A percentile compares a stretch with the other conserved stretches of the same genome.
phyloP scores from a whole-genome alignment of 2,888 invertebrate species.

The Heliconius hortense region DNA sequence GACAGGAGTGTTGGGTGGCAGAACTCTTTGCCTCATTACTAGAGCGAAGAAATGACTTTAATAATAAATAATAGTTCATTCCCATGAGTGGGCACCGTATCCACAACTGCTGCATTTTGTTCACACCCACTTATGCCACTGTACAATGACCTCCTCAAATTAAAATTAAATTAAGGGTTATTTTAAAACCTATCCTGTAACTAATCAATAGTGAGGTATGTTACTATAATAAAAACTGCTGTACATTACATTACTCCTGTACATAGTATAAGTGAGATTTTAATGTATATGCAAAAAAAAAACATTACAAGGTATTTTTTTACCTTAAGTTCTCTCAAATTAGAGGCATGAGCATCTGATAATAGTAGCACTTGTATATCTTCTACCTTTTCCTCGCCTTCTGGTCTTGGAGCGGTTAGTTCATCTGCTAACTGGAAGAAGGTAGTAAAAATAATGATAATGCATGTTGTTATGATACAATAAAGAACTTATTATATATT shows the following conservation, averaged over 20 bases:
- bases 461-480: neutral
- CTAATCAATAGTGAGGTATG: neutral
- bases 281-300: neutral
- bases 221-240: neutral
- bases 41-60: too few species aligned
- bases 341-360: conserved; percentile 91
- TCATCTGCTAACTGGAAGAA: conserved; percentile 90
- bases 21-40: too few species aligned
- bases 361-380: conserved; percentile 95
- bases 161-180: neutral
- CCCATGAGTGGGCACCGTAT: too few species aligned
- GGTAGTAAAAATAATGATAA: neutral
- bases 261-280: too few species aligned
- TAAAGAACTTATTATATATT: neutral
- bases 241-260: neutral
- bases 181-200: neutral
- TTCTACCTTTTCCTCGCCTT: conserved; percentile 93
- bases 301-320: neutral
- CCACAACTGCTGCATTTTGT: too few species aligned
- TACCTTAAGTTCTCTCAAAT: conserved; percentile 93
- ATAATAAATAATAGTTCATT: too few species aligned
- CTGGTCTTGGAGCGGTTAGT: conserved; percentile 94
- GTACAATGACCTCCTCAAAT: too few species aligned
- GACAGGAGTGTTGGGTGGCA: too few species aligned
- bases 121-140: too few species aligned